phyloP scores from a whole-genome alignment of 2,113 vertebrate species.

The Amphiprion percula region DNA sequence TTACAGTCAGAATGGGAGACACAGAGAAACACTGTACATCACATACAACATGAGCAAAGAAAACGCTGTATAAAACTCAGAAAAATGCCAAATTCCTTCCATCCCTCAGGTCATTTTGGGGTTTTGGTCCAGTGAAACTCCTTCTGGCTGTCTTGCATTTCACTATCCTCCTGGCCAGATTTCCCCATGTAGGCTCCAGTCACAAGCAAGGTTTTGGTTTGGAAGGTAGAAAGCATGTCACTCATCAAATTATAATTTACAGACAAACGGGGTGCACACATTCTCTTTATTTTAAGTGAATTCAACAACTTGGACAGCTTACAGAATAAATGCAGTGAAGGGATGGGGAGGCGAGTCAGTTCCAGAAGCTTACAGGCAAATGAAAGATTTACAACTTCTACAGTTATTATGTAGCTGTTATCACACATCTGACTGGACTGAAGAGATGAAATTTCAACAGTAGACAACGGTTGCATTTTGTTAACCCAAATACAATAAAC shows the following conservation, averaged over 20 bases:
- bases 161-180: slow-evolving; percentile 26
- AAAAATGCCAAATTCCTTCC: slow-evolving; percentile 56
- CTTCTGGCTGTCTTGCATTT: slow-evolving; percentile 38
- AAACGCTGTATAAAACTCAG: slow-evolving; percentile 28
- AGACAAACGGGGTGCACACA: slow-evolving; percentile 29
- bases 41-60: slow-evolving; percentile 8
- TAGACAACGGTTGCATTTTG: not conserved
- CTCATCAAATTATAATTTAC: slow-evolving; percentile 50
- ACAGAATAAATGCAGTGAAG: not conserved
- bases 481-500: no score
- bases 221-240: slow-evolving; percentile 26
- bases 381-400: not conserved
- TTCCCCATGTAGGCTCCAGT: slow-evolving; percentile 14
- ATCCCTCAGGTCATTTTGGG: slow-evolving; percentile 55
- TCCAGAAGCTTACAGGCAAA: not conserved
- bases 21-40: slow-evolving; percentile 3
- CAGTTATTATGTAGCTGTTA: not conserved
- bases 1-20: no score
- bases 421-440: not conserved
- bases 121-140: slow-evolving; percentile 48
- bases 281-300: slow-evolving; percentile 19
- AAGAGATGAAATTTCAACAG: not conserved
- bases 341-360: not conserved
- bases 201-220: slow-evolving; percentile 32
- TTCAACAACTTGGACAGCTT: slow-evolving; percentile 18